phyloP scores from a whole-genome alignment of 1,140 invertebrate species.

The Hylaeus anthracinus region DNA sequence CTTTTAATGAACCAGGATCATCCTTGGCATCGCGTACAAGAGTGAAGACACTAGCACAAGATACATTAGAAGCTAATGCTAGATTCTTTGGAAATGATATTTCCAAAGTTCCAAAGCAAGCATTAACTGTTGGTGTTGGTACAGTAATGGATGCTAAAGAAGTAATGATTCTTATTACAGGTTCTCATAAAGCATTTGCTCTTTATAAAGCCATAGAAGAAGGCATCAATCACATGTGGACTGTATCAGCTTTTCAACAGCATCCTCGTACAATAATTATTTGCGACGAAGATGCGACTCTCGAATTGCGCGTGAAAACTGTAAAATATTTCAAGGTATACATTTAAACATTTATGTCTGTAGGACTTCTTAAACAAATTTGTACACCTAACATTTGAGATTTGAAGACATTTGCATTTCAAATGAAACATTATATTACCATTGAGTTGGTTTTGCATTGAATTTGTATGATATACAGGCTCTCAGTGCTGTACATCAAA shows the following conservation, averaged over 20 bases:
- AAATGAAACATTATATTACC: slow-evolving; percentile 6
- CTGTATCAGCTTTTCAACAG: slow-evolving; percentile 98
- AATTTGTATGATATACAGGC: slow-evolving; percentile 80
- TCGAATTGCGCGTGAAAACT: slow-evolving; percentile 98
- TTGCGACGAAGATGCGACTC: slow-evolving; percentile 98
- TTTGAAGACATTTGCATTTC: neutral
- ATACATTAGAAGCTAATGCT: slow-evolving; percentile 98
- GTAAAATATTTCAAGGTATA: slow-evolving; percentile 99
- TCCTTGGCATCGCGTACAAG: slow-evolving; percentile 96
- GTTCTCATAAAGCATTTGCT: slow-evolving; percentile 98
- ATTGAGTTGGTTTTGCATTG: slow-evolving; percentile 33
- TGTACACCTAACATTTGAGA: neutral
- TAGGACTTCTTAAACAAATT: neutral
- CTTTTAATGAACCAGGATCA: slow-evolving; percentile 98
- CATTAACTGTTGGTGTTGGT: slow-evolving; percentile 98
- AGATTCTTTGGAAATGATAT: slow-evolving; percentile 98
- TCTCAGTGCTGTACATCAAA: slow-evolving; percentile 87
- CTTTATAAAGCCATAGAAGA: slow-evolving; percentile 98
- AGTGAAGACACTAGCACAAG: slow-evolving; percentile 97
- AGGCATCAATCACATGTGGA: slow-evolving; percentile 99
- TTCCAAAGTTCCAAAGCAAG: slow-evolving; percentile 94
- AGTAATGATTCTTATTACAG: slow-evolving; percentile 99
- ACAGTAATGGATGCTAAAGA: slow-evolving; percentile 99
- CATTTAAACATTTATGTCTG: neutral
- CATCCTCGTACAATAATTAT: slow-evolving; percentile 95